Evolutionary conservation across 2,888 invertebrate species (phyloP).

Genomic region (Drosophila nigricruria): DNA sequence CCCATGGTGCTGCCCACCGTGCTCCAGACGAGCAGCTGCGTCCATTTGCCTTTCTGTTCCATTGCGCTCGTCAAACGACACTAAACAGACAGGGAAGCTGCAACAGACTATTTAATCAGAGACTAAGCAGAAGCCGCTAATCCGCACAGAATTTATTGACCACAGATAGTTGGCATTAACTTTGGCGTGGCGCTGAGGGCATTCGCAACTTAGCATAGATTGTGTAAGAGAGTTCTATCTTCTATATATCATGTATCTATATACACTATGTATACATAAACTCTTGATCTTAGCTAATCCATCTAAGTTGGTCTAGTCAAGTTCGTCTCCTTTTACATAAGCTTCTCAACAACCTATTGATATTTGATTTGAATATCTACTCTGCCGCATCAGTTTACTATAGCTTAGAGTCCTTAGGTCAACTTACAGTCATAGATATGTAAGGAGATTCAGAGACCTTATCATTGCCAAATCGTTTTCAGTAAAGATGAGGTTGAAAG

Average conservation of each 20-base stretch:
- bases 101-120: constrained; percentile 15
- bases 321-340: too few relatives aligned
- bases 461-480: too few relatives aligned
- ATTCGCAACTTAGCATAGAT: neutral
- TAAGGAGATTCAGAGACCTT: too few relatives aligned
- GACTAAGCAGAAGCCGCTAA: constrained; percentile 11
- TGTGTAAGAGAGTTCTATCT: neutral
- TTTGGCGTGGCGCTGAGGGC: neutral
- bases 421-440: too few relatives aligned
- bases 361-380: too few relatives aligned
- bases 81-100: neutral
- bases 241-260: neutral
- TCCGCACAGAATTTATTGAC: constrained; percentile 28
- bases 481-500: too few relatives aligned
- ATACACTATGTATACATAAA: neutral
- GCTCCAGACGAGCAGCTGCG: constrained; percentile 50
- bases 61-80: constrained; percentile 20
- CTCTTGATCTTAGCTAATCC: neutral
- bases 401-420: too few relatives aligned
- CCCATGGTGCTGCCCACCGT: constrained; percentile 85
- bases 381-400: too few relatives aligned
- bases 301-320: too few relatives aligned
- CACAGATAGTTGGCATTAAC: constrained; percentile 1
- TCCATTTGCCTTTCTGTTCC: constrained; percentile 40
- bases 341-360: too few relatives aligned